These are phyloP conservation scores for Itoplectis maculator DNA, from an alignment of 2,888 invertebrate species.

Conservation along the genomic window DNA sequence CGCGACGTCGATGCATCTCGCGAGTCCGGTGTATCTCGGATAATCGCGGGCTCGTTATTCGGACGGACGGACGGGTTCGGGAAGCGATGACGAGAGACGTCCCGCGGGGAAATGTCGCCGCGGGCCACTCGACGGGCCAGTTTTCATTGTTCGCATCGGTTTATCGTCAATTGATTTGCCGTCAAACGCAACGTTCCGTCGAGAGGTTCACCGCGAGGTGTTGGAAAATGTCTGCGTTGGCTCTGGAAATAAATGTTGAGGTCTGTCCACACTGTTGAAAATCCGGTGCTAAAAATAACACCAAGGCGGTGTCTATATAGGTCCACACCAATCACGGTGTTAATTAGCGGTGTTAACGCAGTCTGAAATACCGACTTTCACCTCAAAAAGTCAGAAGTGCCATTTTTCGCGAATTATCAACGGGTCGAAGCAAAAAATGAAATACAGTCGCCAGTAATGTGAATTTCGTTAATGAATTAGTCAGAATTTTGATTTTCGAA, in stretches of 20 bases:
- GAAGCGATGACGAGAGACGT: neutral
- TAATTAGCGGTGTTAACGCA: too few species aligned
- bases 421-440: too few species aligned
- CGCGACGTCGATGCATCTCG: neutral
- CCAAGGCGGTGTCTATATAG: too few species aligned
- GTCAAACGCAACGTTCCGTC: neutral
- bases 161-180: neutral
- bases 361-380: too few species aligned
- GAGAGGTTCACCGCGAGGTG: neutral
- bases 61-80: too few species aligned
- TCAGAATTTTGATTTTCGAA: too few species aligned
- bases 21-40: neutral
- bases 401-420: too few species aligned
- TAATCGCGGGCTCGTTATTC: neutral
- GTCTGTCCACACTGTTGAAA: neutral
- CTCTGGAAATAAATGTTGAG: neutral
- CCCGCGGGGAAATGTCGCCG: neutral
- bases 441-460: too few species aligned
- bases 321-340: too few species aligned
- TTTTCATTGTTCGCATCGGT: neutral
- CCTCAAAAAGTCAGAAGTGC: too few species aligned
- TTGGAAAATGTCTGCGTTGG: neutral
- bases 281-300: too few species aligned
- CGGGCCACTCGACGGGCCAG: neutral
- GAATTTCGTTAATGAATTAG: too few species aligned